phyloP scores from a whole-genome alignment of 2,888 invertebrate genomes.

The Exephanes ischioxanthus region DNA sequence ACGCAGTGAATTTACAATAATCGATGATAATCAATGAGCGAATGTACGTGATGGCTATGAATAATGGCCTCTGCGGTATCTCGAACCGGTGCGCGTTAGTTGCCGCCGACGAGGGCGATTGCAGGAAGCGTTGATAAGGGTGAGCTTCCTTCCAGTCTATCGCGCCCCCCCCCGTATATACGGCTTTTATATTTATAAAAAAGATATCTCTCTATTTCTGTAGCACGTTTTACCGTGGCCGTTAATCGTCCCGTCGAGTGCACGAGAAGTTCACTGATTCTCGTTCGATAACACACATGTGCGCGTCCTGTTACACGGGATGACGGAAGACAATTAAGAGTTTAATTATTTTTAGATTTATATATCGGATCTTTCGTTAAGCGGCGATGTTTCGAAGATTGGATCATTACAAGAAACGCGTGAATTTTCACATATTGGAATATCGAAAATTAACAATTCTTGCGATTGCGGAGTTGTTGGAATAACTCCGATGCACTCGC shows the following conservation, averaged over 20 bases:
- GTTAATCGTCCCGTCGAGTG: background rate
- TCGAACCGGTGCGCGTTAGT: conserved; percentile 58
- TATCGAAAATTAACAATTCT: background rate
- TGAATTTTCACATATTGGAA: background rate
- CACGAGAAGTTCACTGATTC: conserved; percentile 1
- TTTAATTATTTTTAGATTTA: conserved; percentile 14
- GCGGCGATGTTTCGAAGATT: background rate
- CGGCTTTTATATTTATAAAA: conserved; percentile 54
- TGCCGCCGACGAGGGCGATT: conserved; percentile 46
- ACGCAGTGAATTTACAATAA: conserved; percentile 31
- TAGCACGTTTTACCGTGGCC: conserved; percentile 7
- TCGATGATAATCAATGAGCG: conserved; percentile 37
- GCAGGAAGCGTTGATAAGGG: conserved; percentile 63
- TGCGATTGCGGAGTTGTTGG: background rate
- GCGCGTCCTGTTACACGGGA: background rate
- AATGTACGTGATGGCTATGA: conserved; percentile 36
- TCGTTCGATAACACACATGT: conserved; percentile 13
- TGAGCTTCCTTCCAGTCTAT: conserved; percentile 59
- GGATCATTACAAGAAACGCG: background rate
- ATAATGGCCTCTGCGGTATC: conserved; percentile 57
- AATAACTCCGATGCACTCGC: background rate
- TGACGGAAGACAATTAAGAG: background rate
- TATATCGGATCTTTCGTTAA: background rate
- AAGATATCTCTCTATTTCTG: conserved; percentile 18
- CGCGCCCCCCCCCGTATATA: conserved; percentile 32